Conservation (phyloP, 2,113 vertebrate genomes). For the Leptosomus discolor region DNA sequence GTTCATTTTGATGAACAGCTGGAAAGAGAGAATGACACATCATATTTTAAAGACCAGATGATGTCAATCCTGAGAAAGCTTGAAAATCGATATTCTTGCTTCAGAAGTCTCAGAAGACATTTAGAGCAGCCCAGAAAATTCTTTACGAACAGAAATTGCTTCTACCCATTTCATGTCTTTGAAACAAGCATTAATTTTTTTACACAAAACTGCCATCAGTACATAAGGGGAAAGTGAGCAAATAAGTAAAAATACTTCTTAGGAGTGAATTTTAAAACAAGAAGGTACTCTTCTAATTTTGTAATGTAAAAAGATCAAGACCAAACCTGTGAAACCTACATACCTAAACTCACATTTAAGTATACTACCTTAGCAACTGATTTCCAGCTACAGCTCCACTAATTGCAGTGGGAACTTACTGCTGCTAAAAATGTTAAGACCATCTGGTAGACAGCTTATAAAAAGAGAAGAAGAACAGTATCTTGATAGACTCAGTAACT, state of each 20-base stretch:
- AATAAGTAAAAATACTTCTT: not conserved
- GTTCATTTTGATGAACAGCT: not conserved
- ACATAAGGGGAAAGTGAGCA: not conserved
- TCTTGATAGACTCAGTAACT: not conserved
- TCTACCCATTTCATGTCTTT: not conserved
- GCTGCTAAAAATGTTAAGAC: not conserved
- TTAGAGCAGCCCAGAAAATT: not conserved
- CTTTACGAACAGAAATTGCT: not conserved
- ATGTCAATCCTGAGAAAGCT: not conserved
- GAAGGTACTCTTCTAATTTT: not conserved
- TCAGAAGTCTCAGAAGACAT: not conserved
- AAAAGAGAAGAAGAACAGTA: not conserved
- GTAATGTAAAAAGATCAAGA: not conserved
- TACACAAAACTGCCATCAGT: not conserved
- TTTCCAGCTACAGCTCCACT: not conserved
- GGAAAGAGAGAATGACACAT: not conserved
- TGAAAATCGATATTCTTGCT: not conserved
- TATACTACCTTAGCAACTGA: not conserved
- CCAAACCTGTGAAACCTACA: not conserved
- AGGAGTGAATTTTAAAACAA: not conserved
- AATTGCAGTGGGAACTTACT: not conserved
- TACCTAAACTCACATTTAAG: not conserved
- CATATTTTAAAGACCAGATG: not conserved
- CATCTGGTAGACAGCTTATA: slow-evolving; percentile 7
- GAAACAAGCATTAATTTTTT: not conserved